Base-by-base conservation (phyloP, 2,888 invertebrate genomes). In the Dolichopus griseipennis region DNA sequence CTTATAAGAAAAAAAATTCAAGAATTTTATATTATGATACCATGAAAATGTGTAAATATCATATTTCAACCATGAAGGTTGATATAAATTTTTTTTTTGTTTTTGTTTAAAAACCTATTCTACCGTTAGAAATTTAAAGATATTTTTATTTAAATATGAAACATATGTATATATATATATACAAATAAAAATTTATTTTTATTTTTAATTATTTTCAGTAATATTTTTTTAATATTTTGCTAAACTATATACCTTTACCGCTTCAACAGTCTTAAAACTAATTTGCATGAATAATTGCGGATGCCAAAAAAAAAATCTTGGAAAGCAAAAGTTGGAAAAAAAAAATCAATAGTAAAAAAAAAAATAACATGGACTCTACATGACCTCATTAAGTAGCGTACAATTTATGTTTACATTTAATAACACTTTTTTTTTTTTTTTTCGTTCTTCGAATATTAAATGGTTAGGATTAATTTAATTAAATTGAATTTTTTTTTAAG, bases 251-350 rank as follows among this genome's bases (percentile, higher is more conserved):
- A 52, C 52, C 52, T 52, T 52, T 52, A 10, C 8, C 6, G 18
- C 52, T 52, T 52, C 18, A 52, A 52, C 52, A 52, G 52, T 18
- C 15, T 15, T 52, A 52, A 52, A 52, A 52, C n/a, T 52, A 52
- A 52, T 52, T 52, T 52, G 52, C 52, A 52, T 52, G 52, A 52
- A 52, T 52, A 52, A 52, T 52, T 52, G 52, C 52, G 52, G 52
- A 52, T 52, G 52, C 52, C 52, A 52, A 52, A 9, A 52, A 52
- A 52, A 34, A 43, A 15, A 43, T n/a, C 41, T 12, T 7, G 41
- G 9, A 41, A 41, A 41, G 8, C 8, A 27, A 27, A 27, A 27
- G 27, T 27, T 27, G 5, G 5, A 27, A 27, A 27, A 27, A 27
- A 27, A 27, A 4, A 27, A 27, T 27, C 27, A 27, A 27, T 4